phyloP scores from a whole-genome alignment of 2,797 vertebrate species.

The Phalloptychus januarius region DNA sequence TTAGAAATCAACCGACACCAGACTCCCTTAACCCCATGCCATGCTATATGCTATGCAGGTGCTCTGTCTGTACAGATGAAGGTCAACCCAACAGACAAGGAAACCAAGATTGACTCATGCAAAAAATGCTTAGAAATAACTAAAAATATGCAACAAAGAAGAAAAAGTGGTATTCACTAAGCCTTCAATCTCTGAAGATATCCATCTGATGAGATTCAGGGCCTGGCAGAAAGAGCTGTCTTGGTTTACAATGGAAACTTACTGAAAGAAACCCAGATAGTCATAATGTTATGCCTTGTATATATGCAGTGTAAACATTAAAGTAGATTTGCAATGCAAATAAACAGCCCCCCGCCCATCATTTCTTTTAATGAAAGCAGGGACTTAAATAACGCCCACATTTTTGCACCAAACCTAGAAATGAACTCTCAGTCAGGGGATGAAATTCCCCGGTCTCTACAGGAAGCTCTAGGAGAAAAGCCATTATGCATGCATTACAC shows the following conservation, averaged over 20 bases:
- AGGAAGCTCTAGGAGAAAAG: slow-evolving; percentile 17
- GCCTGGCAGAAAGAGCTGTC: background rate
- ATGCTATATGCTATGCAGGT: background rate
- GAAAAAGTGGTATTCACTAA: background rate
- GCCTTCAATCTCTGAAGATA: background rate
- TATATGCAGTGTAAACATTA: background rate
- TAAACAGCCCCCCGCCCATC: too few species aligned
- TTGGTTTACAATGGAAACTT: background rate
- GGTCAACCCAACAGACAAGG: background rate
- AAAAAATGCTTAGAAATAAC: background rate
- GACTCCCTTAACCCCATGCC: too few species aligned
- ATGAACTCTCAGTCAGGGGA: slow-evolving; percentile 16
- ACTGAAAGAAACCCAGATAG: background rate
- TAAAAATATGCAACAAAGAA: background rate
- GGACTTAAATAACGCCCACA: background rate
- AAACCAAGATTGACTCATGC: background rate
- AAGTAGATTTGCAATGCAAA: background rate
- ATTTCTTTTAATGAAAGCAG: slow-evolving; percentile 2
- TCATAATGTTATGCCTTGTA: background rate
- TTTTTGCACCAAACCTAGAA: slow-evolving; percentile 18
- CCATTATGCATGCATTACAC: slow-evolving; percentile 24
- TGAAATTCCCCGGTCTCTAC: slow-evolving; percentile 17
- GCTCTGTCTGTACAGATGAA: background rate
- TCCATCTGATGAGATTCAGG: background rate
- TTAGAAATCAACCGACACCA: background rate